Conservation (phyloP, 1,140 invertebrate species). For the Drosophila aff. region DNA sequence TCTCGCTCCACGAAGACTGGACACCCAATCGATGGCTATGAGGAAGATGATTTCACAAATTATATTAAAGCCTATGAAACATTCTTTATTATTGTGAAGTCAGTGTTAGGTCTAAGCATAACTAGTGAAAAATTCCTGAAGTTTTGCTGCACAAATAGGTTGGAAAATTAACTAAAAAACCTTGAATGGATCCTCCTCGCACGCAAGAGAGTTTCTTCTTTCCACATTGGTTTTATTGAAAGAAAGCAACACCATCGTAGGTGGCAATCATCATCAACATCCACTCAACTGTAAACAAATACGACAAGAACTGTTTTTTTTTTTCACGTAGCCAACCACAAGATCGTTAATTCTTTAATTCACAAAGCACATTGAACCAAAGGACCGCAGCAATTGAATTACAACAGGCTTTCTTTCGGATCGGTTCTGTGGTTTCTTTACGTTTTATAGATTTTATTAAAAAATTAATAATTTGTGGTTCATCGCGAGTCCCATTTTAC, state of each 20-base stretch:
- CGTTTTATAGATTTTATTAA: constrained; percentile 79
- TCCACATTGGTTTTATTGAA: neutral
- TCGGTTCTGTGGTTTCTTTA: constrained; percentile 67
- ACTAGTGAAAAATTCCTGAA: constrained; percentile 47
- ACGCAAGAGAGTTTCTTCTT: neutral
- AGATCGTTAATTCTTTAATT: constrained; percentile 63
- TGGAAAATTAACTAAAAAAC: constrained; percentile 4
- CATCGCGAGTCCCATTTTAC: constrained; percentile 86
- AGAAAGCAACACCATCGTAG: neutral
- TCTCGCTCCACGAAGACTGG: neutral
- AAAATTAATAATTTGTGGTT: constrained; percentile 83
- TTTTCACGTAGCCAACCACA: constrained; percentile 55
- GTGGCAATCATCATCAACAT: constrained; percentile 10
- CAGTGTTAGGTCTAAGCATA: constrained; percentile 30
- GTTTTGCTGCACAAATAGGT: constrained; percentile 6
- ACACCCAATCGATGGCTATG: neutral
- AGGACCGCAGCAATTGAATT: constrained; percentile 45
- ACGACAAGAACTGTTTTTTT: constrained; percentile 39
- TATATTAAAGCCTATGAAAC: constrained; percentile 31
- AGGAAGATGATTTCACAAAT: neutral
- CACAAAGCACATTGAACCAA: constrained; percentile 51
- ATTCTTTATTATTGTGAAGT: constrained; percentile 37
- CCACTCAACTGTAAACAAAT: constrained; percentile 42
- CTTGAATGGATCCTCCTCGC: constrained; percentile 5
- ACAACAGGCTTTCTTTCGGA: constrained; percentile 47